Base-by-base conservation (phyloP, 2,888 invertebrate species). In the Lycocerus yunnanus region DNA sequence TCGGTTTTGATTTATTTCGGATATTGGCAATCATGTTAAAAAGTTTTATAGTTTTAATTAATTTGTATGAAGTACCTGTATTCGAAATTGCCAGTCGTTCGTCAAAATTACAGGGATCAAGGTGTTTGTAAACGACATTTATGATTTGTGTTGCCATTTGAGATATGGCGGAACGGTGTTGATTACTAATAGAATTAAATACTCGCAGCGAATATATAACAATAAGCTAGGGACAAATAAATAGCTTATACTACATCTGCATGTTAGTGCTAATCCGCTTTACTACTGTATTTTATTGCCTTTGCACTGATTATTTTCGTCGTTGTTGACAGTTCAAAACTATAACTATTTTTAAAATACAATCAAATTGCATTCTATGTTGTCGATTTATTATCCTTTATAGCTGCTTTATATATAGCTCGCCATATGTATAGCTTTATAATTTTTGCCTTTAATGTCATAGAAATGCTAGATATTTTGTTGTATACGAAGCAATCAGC, bases 121-220 rank as follows among this genome's bases (percentile, higher is more conserved):
- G 75, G 66, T 75, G 71, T 71, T 74, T 75, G 75, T 15, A 66
- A 66, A 72, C 15, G 75, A 75, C 75, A 65, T 75, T 75, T 75
- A 75, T 69, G 75, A 75, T 68, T 68, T 60, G 58, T 72, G 75
- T 71, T 71, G 68, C 65, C 16, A 61, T 72, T 75, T 75, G 69
- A 71, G 69, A 69, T 72, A 72, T 72, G 66, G 66, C 74, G 16
- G 6, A 63, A 16, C 21, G 16, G 72, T 72, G 75, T 75, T 75
- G 72, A 75, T 69, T 69, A 43, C 72, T 72, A 75, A 75, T 72
- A 66, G 75, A 72, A 71, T 75, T 75, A 75, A 75, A 68, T 68
- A 61, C 60, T 74, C 65, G 63, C 65, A 68, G 21, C 65, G 71
- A 71, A 71, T 71, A 24, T 74, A 70, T 74, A 70, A 70, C 74